A percentile compares a stretch with the other conserved stretches of the same genome.
Evolutionary conservation across 2,888 invertebrate genomes (phyloP).

Genomic region (Sinohyriopsis cumingii): DNA sequence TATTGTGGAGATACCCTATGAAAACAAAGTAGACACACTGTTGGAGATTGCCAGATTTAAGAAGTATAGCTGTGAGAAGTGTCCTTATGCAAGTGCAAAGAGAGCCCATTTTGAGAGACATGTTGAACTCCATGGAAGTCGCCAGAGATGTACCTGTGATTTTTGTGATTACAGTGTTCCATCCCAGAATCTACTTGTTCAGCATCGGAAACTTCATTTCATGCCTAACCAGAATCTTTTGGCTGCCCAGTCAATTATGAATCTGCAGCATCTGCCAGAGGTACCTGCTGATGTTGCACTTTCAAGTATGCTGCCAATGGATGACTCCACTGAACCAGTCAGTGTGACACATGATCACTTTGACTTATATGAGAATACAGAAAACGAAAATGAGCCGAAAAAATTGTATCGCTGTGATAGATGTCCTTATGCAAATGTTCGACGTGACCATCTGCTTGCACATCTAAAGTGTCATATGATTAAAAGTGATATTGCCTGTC

Average conservation of each 20-base stretch:
- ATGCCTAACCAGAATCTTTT: constrained; percentile 68
- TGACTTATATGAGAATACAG: constrained; percentile 65
- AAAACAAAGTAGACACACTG: constrained; percentile 77
- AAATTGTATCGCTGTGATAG: constrained; percentile 81
- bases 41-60: constrained; percentile 82
- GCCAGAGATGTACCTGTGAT: constrained; percentile 87
- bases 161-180: constrained; percentile 91
- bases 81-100: constrained; percentile 91
- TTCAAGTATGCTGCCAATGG: constrained; percentile 59
- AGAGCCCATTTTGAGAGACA: constrained; percentile 88
- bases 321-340: constrained; percentile 54
- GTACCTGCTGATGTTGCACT: constrained; percentile 74
- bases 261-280: constrained; percentile 71
- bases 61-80: constrained; percentile 76
- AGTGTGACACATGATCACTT: constrained; percentile 63
- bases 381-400: constrained; percentile 73
- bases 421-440: constrained; percentile 86
- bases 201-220: constrained; percentile 85
- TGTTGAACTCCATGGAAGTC: constrained; percentile 85
- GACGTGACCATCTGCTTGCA: constrained; percentile 82
- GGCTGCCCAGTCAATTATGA: constrained; percentile 65
- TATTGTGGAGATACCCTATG: constrained; percentile 45
- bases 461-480: constrained; percentile 84
- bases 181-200: constrained; percentile 87
- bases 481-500: constrained; percentile 81